Base-by-base conservation (phyloP, 1,140 invertebrate species). In the Tribolium castaneum region DNA sequence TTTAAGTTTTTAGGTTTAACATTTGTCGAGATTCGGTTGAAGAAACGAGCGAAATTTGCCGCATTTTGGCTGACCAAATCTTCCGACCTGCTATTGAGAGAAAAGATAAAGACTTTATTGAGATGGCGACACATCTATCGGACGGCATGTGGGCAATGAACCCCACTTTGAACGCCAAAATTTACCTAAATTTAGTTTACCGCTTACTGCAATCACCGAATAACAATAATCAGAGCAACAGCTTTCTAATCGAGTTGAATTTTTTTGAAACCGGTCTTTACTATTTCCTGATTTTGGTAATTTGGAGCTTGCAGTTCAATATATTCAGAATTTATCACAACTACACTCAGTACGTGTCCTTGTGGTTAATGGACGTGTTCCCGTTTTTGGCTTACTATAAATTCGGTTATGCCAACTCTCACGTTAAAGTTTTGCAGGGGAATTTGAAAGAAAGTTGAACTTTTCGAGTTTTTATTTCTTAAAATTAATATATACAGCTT, bases 1-100 rank as follows among this genome's bases (percentile, higher is more conserved):
- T n/a, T n/a, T 52, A 14, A n/a, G 34, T 78, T 84, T 86, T 50
- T 30, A 86, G 85, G 35, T 86, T 84, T 72, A 86, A 86, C 70
- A 82, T 87, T 12, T 86, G 85, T 66, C 75, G 84, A 45, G 82
- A 83, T 54, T 83, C 83, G 6, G 75, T 85, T 3, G 79, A 81
- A 56, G 86, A 87, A 82, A 86, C 85, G 1, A 75, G 59, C 52
- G 80, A 80, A 70, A 84, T 86, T 25, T 86, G 86, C 56, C 30
- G 82, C 2, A 51, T 80, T 52, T 30, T 87, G 19, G 71, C 82
- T 6, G 39, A 81, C 0, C 79, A 77, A 49, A 25, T 82, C 6
- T 77, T 86, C 19, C 71, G 51, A 35, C 77, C 78, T 6, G 52
- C 79, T 39, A 49, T 84, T 2, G 70, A 76, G 39, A 77, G 75